Percentiles rank a stretch among this genome's conserved stretches.
Evolutionary conservation across 2,888 invertebrate genomes (phyloP).

Genomic region (Muschampia plurimacula): DNA sequence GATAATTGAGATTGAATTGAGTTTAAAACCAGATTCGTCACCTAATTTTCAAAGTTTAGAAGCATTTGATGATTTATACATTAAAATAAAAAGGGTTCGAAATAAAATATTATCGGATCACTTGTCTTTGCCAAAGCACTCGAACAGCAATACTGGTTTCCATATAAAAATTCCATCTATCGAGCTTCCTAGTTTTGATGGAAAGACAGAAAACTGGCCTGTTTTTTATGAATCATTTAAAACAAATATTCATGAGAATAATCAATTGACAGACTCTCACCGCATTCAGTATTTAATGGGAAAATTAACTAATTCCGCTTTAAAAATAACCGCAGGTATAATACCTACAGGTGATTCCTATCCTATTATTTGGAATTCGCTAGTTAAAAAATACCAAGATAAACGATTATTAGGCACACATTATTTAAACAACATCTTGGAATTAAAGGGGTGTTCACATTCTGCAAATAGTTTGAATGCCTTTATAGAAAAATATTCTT

Average conservation of each 20-base stretch:
- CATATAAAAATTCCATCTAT: background rate
- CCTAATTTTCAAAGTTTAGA: background rate
- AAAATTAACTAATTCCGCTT: background rate
- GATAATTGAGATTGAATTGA: background rate
- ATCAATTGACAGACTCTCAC: background rate
- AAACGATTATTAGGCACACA: background rate
- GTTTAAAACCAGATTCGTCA: background rate
- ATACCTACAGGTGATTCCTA: constrained; percentile 1
- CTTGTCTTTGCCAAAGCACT: background rate
- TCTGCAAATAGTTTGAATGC: background rate
- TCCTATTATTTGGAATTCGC: background rate
- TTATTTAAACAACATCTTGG: constrained; percentile 1
- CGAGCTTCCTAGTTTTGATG: background rate
- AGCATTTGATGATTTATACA: background rate
- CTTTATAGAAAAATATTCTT: background rate
- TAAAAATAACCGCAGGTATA: background rate
- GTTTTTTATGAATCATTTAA: background rate
- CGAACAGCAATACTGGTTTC: background rate
- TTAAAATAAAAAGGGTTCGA: background rate
- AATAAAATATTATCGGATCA: background rate
- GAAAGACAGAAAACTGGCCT: background rate
- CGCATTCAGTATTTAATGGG: background rate
- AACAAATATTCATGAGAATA: background rate
- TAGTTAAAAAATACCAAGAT: background rate
- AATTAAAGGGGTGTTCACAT: background rate